These are phyloP conservation scores for Colletes latitarsis DNA, from an alignment of 1,140 invertebrate species.

Conservation along the genomic window DNA sequence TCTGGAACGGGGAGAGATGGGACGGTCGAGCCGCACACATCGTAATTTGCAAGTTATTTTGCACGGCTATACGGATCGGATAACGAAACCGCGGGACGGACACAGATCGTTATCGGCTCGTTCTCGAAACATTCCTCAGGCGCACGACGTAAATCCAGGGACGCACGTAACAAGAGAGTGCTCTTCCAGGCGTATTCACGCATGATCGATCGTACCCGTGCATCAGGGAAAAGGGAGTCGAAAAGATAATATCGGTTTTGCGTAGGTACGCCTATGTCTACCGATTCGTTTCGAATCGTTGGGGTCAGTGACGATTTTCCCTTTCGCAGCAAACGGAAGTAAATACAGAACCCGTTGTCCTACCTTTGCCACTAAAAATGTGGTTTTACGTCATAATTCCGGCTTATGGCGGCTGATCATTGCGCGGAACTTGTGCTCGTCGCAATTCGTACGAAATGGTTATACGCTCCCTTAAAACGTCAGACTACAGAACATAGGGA, in stretches of 20 bases:
- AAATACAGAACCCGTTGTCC: too few species aligned
- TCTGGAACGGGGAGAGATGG: conserved; percentile 16
- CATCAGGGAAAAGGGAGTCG: conserved; percentile 32
- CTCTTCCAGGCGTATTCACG: conserved; percentile 57
- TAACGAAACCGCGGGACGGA: conserved; percentile 58
- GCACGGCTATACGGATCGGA: conserved; percentile 58
- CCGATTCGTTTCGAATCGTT: neutral
- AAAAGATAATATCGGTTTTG: conserved; percentile 28
- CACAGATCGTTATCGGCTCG: conserved; percentile 63
- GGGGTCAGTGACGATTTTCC: neutral
- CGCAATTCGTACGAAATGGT: conserved; percentile 42
- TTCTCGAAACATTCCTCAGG: conserved; percentile 61
- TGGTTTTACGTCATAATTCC: neutral
- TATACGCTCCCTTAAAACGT: conserved; percentile 43
- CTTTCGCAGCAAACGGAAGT: too few species aligned
- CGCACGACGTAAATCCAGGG: conserved; percentile 44
- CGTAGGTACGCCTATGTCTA: neutral
- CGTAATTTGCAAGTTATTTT: conserved; percentile 65
- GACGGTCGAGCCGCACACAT: conserved; percentile 42
- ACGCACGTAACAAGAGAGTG: conserved; percentile 47
- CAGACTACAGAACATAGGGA: conserved; percentile 30
- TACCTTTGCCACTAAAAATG: neutral
- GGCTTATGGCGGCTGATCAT: conserved; percentile 26
- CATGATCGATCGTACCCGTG: conserved; percentile 55
- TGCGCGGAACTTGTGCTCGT: conserved; percentile 30